Conservation (phyloP, 2,113 vertebrate species). For the Ceyx cyanopectus region DNA sequence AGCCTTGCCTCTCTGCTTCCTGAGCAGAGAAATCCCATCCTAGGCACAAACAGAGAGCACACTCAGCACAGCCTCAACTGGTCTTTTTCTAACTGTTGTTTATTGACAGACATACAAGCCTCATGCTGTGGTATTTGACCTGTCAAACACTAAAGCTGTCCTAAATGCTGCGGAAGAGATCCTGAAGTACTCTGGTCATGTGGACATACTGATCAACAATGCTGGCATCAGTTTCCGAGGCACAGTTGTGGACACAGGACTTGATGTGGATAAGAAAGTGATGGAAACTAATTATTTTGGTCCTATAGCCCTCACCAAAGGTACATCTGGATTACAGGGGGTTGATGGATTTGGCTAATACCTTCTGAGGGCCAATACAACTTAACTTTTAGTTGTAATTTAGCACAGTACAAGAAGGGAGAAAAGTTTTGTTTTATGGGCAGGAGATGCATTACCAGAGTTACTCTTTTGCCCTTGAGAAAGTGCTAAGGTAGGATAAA, state of each 20-base stretch:
- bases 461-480: neutral
- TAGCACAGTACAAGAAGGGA: neutral
- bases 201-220: slow-evolving; percentile 95
- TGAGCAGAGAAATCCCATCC: neutral
- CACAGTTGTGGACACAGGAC: slow-evolving; percentile 82
- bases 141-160: slow-evolving; percentile 79
- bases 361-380: neutral
- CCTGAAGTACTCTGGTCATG: slow-evolving; percentile 82
- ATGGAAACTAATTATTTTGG: slow-evolving; percentile 99
- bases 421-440: neutral
- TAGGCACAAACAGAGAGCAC: neutral
- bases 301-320: slow-evolving; percentile 93
- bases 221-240: slow-evolving; percentile 96
- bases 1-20: neutral
- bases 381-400: neutral
- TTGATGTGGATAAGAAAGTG: slow-evolving; percentile 89
- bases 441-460: neutral
- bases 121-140: slow-evolving; percentile 86
- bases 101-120: slow-evolving; percentile 82
- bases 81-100: neutral
- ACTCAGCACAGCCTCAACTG: neutral
- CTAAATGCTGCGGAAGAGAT: slow-evolving; percentile 83
- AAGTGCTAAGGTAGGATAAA: neutral
- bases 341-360: neutral
- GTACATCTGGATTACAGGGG: slow-evolving; percentile 43